Percentiles rank a stretch among this genome's conserved stretches.
Conservation (phyloP, 2,888 invertebrate species). For the Ommatoiulus sabulosus region DNA sequence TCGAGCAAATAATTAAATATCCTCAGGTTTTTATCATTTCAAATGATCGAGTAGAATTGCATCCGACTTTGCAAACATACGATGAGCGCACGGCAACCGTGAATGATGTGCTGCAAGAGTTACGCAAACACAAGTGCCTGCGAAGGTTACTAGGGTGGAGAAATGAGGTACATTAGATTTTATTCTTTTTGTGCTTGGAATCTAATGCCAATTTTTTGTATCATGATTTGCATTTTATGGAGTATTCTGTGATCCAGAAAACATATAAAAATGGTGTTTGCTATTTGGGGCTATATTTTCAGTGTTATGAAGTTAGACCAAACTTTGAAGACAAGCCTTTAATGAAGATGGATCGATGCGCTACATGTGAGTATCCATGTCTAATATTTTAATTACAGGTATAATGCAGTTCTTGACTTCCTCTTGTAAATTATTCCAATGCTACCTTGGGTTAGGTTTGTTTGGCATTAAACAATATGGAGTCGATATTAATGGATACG, state of each 20-base stretch:
- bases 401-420: not conserved
- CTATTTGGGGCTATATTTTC: slow-evolving; percentile 64
- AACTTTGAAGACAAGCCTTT: slow-evolving; percentile 76
- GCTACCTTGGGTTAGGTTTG: slow-evolving; percentile 71
- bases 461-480: slow-evolving; percentile 96
- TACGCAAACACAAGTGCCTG: slow-evolving; percentile 81
- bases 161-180: slow-evolving; percentile 80
- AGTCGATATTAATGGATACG: slow-evolving; percentile 93
- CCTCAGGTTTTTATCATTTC: slow-evolving; percentile 84
- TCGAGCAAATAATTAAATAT: slow-evolving; percentile 82
- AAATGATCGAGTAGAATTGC: slow-evolving; percentile 81
- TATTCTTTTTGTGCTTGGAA: not conserved
- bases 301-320: slow-evolving; percentile 90
- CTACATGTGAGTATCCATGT: slow-evolving; percentile 78
- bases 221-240: too few relatives aligned
- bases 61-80: slow-evolving; percentile 88
- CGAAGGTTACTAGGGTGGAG: slow-evolving; percentile 82
- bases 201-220: too few relatives aligned
- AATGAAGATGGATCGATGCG: slow-evolving; percentile 89
- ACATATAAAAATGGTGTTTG: too few relatives aligned
- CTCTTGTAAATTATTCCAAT: not conserved
- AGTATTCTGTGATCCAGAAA: too few relatives aligned
- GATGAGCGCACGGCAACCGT: slow-evolving; percentile 82
- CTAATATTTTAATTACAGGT: not conserved
- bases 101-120: slow-evolving; percentile 81